Percentiles rank a stretch among this genome's conserved stretches.
These are phyloP conservation scores for Stichopus chloronotus DNA, from an alignment of 35 echinoderm and acorn worm genomes.

Conservation along the genomic window DNA sequence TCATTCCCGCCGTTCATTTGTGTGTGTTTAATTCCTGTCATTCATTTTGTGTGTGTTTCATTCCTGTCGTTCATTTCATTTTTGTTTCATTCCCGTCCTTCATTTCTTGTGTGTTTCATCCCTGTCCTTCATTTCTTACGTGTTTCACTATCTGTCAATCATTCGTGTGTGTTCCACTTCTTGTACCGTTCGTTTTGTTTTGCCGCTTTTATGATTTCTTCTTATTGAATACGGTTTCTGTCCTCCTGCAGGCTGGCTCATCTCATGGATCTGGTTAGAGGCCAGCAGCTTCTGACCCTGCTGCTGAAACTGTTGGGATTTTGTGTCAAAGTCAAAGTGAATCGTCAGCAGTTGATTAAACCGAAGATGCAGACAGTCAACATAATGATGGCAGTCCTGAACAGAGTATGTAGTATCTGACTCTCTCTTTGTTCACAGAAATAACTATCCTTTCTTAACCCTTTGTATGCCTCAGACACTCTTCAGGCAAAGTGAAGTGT, in stretches of 20 bases:
- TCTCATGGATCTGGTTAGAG: conserved; percentile 89
- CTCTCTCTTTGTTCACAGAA: background rate
- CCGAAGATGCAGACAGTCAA: conserved; percentile 90
- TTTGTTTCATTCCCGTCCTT: background rate
- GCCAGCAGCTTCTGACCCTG: conserved; percentile 85
- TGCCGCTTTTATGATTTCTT: background rate
- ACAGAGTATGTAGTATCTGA: conserved; percentile 65
- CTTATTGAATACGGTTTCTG: background rate
- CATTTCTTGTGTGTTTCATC: no score
- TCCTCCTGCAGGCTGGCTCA: conserved; percentile 69
- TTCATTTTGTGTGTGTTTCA: no score
- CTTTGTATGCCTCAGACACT: no score
- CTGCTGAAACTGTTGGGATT: conserved; percentile 88
- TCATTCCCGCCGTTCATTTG: background rate
- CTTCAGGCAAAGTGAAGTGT: no score
- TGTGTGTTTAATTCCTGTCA: no score
- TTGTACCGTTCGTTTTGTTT: no score
- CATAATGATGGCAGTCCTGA: conserved; percentile 98
- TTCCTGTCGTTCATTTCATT: no score
- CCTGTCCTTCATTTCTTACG: no score
- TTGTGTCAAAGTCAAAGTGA: conserved; percentile 93
- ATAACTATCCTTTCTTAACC: no score
- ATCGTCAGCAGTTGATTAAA: conserved; percentile 86
- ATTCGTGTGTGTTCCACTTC: no score
- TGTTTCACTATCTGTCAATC: no score